Evolutionary conservation across 2,888 invertebrate species (phyloP), one percentile per base, ranked within the genome.

Genomic region (Isoperla grammatica): DNA sequence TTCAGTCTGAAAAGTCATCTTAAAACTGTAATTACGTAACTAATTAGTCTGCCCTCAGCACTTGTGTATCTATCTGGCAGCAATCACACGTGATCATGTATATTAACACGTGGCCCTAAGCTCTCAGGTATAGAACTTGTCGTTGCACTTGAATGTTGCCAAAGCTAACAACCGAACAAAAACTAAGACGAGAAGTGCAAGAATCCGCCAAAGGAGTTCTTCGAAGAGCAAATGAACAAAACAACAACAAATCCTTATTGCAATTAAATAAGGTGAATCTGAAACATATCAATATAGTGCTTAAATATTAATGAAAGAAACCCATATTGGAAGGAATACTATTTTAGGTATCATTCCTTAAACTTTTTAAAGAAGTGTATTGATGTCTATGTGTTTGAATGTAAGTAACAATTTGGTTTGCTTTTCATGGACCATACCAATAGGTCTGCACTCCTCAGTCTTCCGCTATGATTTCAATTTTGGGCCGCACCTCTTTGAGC

Each of bases 281-380:
- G 56, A 64, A 66, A 66, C 66, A 66, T 66, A 66, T 66, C 66
- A 66, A 61, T 56, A 63, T 66, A 66, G 66, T 65, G 65, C 64
- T 65, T 66, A 66, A 64, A 54, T 56, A 40, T 48, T 57, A 62
- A 58, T 59, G 59, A 59, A 39, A 53, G 12, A 53, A 53, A 53
- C 53, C 15, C 61, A 63, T 62, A 60, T 57, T 61, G 62, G 63
- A 63, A 61, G 60, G 56, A 59, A 61, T 65, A 62, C 63, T 65
- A 64, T 64, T 64, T 65, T 64, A 63, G 63, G 64, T 64, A 64
- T 64, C 60, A 64, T 65, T 65, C 65, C 65, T 48, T 56, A 63
- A 59, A 56, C 59, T 62, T 64, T 62, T 61, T 61, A 61, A 63
- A 53, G 37, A 60, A 54, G 54, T 61, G 60, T 58, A 59, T 62